Evolutionary conservation across 2,888 invertebrate species (phyloP).

Genomic region (Synanthedon vespiformis): DNA sequence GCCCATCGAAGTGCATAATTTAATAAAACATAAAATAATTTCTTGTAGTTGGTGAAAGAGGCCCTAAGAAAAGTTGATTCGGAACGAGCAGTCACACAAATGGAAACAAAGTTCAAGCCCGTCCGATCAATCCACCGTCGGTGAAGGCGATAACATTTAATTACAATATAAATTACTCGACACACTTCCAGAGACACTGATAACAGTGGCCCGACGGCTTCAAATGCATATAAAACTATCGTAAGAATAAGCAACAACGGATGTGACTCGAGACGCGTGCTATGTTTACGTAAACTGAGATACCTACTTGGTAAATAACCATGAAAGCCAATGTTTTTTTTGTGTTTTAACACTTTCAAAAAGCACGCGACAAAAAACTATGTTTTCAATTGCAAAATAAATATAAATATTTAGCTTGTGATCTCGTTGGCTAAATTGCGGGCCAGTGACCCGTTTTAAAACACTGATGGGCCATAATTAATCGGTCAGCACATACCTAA

Average conservation of each 20-base stretch:
- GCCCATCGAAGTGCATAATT: too few species aligned
- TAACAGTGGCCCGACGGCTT: constrained; percentile 42
- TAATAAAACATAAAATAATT: too few species aligned
- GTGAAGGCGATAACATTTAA: constrained; percentile 48
- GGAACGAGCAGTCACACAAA: constrained; percentile 12
- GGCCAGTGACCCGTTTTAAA: constrained; percentile 49
- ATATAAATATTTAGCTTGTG: constrained; percentile 28
- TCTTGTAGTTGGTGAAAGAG: too few species aligned
- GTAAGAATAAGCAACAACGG: constrained; percentile 19
- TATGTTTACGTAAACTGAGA: neutral
- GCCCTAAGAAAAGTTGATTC: neutral
- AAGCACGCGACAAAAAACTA: constrained; percentile 9
- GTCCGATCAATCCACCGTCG: constrained; percentile 29
- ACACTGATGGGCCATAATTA: constrained; percentile 62
- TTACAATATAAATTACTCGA: constrained; percentile 64
- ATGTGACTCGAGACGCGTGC: constrained; percentile 20
- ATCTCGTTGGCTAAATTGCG: constrained; percentile 39
- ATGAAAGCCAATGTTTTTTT: too few species aligned
- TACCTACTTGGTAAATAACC: neutral
- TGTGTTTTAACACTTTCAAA: neutral
- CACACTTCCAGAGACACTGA: constrained; percentile 52
- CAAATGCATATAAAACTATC: constrained; percentile 37
- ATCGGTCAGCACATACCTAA: constrained; percentile 63
- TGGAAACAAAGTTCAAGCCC: constrained; percentile 18
- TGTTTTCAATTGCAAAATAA: constrained; percentile 39